Evolutionary conservation across 2,113 vertebrate species (phyloP).

Genomic region (Arothron firmamentum): DNA sequence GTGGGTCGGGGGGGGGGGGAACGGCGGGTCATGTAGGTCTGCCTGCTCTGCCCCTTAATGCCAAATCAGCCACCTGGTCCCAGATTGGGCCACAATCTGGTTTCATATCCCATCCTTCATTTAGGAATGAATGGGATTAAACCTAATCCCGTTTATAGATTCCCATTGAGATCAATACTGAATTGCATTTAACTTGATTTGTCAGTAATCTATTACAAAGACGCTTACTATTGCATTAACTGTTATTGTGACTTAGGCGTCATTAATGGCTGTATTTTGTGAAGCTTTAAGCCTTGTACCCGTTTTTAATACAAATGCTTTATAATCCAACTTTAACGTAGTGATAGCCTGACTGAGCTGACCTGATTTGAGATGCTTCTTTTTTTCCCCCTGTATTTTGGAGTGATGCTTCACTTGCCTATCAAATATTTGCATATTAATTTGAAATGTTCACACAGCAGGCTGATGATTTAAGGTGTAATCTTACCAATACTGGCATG

Average conservation of each 20-base stretch:
- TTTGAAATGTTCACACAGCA: slow-evolving; percentile 58
- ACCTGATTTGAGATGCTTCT: slow-evolving; percentile 56
- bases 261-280: slow-evolving; percentile 46
- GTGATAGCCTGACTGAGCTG: slow-evolving; percentile 36
- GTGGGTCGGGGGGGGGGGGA: slow-evolving; percentile 12
- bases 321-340: slow-evolving; percentile 46
- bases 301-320: slow-evolving; percentile 46
- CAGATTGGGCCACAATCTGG: slow-evolving; percentile 63
- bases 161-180: slow-evolving; percentile 69
- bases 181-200: slow-evolving; percentile 72
- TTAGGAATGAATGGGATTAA: slow-evolving; percentile 73
- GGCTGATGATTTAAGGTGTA: slow-evolving; percentile 59
- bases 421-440: slow-evolving; percentile 66
- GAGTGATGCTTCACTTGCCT: slow-evolving; percentile 24
- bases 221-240: slow-evolving; percentile 68
- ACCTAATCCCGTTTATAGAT: slow-evolving; percentile 72
- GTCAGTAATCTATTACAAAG: slow-evolving; percentile 71
- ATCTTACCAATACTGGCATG: slow-evolving; percentile 56
- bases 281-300: slow-evolving; percentile 41
- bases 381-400: slow-evolving; percentile 24
- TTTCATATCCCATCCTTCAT: slow-evolving; percentile 62
- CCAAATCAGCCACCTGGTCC: slow-evolving; percentile 68
- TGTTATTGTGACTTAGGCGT: slow-evolving; percentile 33
- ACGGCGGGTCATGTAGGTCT: slow-evolving; percentile 51
- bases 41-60: slow-evolving; percentile 55